phyloP scores from a whole-genome alignment of 2,888 invertebrate genomes.

The Tillus elongatus region DNA sequence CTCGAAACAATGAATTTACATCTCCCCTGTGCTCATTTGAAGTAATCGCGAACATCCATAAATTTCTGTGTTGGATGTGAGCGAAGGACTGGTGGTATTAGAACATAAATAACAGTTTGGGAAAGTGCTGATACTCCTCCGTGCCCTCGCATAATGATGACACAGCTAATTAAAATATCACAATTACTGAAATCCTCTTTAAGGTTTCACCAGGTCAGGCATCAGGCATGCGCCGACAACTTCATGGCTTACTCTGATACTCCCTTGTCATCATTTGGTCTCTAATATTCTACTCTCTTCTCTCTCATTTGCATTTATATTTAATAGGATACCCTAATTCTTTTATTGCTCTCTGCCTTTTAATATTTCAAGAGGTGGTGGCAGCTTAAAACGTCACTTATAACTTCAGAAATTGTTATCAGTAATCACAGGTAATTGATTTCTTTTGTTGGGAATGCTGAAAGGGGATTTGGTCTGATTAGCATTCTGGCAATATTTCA shows the following conservation, averaged over 20 bases:
- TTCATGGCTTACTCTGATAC: background rate
- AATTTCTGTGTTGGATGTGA: too few relatives aligned
- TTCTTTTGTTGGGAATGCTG: conserved; percentile 8
- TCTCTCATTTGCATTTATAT: conserved; percentile 22
- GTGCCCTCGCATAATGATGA: too few relatives aligned
- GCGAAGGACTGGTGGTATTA: too few relatives aligned
- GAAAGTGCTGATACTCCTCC: conserved; percentile 1
- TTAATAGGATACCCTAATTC: conserved; percentile 21
- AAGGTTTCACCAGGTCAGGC: background rate
- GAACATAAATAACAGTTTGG: conserved; percentile 1
- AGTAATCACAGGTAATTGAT: conserved; percentile 7
- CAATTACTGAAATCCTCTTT: conserved; percentile 10
- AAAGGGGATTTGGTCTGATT: background rate
- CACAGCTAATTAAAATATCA: conserved; percentile 14
- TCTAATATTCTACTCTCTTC: conserved; percentile 17
- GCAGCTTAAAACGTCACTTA: background rate
- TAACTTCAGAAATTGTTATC: conserved; percentile 6
- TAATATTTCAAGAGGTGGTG: conserved; percentile 11
- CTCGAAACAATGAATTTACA: conserved; percentile 3
- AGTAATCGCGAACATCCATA: conserved; percentile 2
- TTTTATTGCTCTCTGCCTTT: conserved; percentile 18
- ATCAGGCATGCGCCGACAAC: background rate
- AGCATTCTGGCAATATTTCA: too few relatives aligned
- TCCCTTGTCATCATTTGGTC: conserved; percentile 8
- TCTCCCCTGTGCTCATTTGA: background rate